phyloP scores from a whole-genome alignment of 35 echinoderm and acorn worm species.

The Ophiothrix spiculata region DNA sequence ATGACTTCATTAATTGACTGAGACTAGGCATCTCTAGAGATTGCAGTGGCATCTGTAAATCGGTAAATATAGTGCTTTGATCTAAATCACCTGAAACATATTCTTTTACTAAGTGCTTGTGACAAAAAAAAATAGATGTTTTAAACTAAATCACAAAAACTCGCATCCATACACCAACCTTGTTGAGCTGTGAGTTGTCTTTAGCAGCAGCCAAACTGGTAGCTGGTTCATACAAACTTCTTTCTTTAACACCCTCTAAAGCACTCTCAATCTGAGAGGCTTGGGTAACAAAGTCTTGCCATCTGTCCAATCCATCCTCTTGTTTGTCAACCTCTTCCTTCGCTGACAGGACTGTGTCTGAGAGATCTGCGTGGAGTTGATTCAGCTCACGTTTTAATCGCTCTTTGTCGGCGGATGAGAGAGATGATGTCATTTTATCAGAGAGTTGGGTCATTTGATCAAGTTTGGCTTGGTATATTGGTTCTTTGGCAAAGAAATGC shows the following conservation, averaged over 20 bases:
- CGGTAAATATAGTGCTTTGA: too few relatives aligned
- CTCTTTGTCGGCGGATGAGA: conserved; percentile 35
- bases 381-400: conserved; percentile 39
- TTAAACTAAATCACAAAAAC: background rate
- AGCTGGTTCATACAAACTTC: conserved; percentile 34
- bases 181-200: conserved; percentile 58
- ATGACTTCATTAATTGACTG: too few relatives aligned
- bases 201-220: conserved; percentile 33
- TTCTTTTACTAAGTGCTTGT: too few relatives aligned
- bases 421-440: conserved; percentile 38
- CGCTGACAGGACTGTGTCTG: conserved; percentile 16
- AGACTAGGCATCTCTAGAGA: too few relatives aligned
- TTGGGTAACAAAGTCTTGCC: conserved; percentile 49
- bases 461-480: conserved; percentile 64
- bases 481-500: conserved; percentile 64
- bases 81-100: too few relatives aligned
- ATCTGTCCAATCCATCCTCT: conserved; percentile 30
- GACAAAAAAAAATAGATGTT: too few relatives aligned
- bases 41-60: too few relatives aligned
- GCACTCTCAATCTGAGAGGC: conserved; percentile 38
- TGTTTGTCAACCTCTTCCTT: conserved; percentile 41
- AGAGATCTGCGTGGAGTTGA: conserved; percentile 41
- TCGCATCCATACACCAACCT: conserved; percentile 39
- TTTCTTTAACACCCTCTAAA: conserved; percentile 34
- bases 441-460: conserved; percentile 40